Conservation (phyloP, 2,797 vertebrate genomes). For the Oryzias dopingdopingensis region DNA sequence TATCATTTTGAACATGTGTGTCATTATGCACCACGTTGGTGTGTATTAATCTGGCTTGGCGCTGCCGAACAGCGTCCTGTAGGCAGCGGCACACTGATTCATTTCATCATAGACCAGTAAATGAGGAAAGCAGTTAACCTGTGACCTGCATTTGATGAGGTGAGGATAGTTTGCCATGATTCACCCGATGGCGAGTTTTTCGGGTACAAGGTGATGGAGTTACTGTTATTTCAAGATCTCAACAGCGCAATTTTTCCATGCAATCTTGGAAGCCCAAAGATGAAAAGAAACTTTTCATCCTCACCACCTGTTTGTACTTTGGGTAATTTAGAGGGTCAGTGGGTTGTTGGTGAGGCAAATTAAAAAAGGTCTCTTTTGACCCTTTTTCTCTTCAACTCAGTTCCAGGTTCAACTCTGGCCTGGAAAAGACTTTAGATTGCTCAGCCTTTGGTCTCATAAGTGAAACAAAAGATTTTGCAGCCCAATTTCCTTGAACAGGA, state of each 20-base stretch:
- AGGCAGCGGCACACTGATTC: conserved; percentile 3
- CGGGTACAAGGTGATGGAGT: neutral
- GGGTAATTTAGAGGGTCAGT: conserved; percentile 7
- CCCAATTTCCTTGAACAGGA: too few relatives aligned
- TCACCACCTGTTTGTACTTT: conserved; percentile 14
- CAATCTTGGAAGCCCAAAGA: neutral
- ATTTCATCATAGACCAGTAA: conserved; percentile 5
- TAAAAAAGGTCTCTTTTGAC: conserved; percentile 3
- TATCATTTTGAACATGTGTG: too few relatives aligned
- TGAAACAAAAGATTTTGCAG: too few relatives aligned
- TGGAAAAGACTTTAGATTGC: conserved; percentile 3
- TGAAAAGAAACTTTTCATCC: conserved; percentile 15
- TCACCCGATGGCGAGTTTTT: conserved; percentile 1
- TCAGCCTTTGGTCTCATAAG: neutral
- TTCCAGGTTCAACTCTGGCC: neutral
- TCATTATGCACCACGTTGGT: neutral
- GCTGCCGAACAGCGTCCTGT: neutral
- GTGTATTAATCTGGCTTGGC: conserved; percentile 7
- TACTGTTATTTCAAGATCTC: conserved; percentile 2
- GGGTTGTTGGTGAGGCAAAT: conserved; percentile 6
- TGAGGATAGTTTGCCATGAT: conserved; percentile 14
- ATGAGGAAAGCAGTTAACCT: conserved; percentile 22
- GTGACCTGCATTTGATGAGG: conserved; percentile 13
- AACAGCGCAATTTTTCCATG: conserved; percentile 11
- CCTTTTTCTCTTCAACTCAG: neutral